Conservation (phyloP, 2,888 invertebrate genomes). For the Microctonus hyperodae region DNA sequence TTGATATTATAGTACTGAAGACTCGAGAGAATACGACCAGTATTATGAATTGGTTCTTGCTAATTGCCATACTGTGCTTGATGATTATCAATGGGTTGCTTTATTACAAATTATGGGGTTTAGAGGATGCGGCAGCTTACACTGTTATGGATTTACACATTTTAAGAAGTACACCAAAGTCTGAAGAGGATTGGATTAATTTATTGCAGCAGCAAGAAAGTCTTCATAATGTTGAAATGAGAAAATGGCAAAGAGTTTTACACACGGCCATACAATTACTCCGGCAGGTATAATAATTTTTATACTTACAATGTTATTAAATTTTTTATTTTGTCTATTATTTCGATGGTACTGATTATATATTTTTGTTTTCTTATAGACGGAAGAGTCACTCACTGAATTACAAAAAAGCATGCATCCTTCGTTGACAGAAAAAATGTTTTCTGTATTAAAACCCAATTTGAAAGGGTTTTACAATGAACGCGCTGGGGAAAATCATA, state of each 20-base stretch:
- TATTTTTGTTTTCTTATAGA: slow-evolving; percentile 66
- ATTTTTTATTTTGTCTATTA: background rate
- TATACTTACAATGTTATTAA: slow-evolving; percentile 19
- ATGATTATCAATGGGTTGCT: slow-evolving; percentile 78
- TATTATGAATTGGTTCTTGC: slow-evolving; percentile 65
- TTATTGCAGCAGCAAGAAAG: slow-evolving; percentile 81
- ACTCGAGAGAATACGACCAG: slow-evolving; percentile 50
- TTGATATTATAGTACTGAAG: slow-evolving; percentile 27
- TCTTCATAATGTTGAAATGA: slow-evolving; percentile 81
- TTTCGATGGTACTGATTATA: no score
- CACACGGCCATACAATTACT: slow-evolving; percentile 75
- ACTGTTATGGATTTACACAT: slow-evolving; percentile 66
- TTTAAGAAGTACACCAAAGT: slow-evolving; percentile 74
- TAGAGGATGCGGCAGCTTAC: slow-evolving; percentile 69
- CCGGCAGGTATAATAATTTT: slow-evolving; percentile 69
- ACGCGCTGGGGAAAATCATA: slow-evolving; percentile 45
- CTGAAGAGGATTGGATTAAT: slow-evolving; percentile 83
- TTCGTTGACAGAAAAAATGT: slow-evolving; percentile 66
- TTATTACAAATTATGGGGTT: slow-evolving; percentile 82
- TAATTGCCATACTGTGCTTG: slow-evolving; percentile 71
- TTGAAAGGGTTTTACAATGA: slow-evolving; percentile 49
- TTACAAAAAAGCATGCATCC: slow-evolving; percentile 72
- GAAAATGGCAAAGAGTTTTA: slow-evolving; percentile 81
- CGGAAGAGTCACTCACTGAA: slow-evolving; percentile 79
- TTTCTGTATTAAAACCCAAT: slow-evolving; percentile 63